Evolutionary conservation across 2,797 vertebrate genomes (phyloP), one percentile per base, ranked within the genome.

Genomic region (Acanthornis magna): DNA sequence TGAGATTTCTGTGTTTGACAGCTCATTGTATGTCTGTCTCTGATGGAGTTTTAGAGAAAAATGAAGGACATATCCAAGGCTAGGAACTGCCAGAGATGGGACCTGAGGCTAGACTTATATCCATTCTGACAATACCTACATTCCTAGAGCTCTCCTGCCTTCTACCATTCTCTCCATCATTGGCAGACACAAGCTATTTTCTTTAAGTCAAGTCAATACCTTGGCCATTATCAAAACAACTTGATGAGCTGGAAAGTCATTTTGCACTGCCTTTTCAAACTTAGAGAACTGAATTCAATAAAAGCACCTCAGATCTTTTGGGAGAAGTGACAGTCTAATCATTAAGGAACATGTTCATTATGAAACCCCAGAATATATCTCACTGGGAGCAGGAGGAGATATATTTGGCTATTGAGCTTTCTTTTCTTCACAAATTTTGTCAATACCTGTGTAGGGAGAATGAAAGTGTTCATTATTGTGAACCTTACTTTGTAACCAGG

Each of bases 251-350:
- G 13, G 68, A 93, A 89, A 89, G 95, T 85, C 1, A 84, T 92
- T 95, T 94, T 93, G 66, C 51, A 91, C 43, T 88, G 67, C 66
- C 91, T 89, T 95, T 93, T 94, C 89, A 92, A 95, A 93, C 87
- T 47, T 84, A 63, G 76, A 92, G 92, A 91, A 84, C 73, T 88
- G 86, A 92, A 94, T 80, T 94, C 95, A 88, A 96, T 97, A 94
- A 53, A 68, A 86, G 27, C 40, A 42, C 51, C 76, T 86, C 40
- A 66, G 50, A 91, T 95, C 89, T 89, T 89, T 38, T 81, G 79
- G 70, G 48, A 86, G 60, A 93, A 88, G 89, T 81, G 95, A 70
- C 82, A 91, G 60, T 81, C 76, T 86, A 81, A 92, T 96, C 66
- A 86, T 88, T 97, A 94, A 93, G 55, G 63, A 82, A 27, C n/a